Evolutionary conservation across 92 coral and sea anemone species (phyloP).

Genomic region (Porites lobata): DNA sequence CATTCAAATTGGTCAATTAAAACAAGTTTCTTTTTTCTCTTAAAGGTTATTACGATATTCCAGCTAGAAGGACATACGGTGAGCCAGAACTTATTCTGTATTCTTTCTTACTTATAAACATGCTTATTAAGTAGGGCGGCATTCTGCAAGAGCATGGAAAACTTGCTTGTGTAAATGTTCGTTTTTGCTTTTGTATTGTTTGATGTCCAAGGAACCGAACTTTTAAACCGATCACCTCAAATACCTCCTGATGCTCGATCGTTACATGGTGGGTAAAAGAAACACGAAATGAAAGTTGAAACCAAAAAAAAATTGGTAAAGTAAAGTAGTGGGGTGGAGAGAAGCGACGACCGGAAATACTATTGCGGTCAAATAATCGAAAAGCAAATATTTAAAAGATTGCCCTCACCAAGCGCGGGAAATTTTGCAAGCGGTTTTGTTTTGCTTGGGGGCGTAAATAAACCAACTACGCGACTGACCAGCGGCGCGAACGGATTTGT

Average conservation of each 20-base stretch:
- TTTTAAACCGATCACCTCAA: not conserved
- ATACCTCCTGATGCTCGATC: not conserved
- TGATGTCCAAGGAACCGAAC: not conserved
- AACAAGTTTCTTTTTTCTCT: not conserved
- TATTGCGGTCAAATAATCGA: too few species aligned
- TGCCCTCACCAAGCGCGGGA: too few species aligned
- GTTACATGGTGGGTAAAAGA: not conserved
- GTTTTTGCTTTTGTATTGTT: not conserved
- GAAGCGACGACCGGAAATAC: too few species aligned
- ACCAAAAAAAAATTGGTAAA: not conserved
- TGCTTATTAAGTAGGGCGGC: too few species aligned
- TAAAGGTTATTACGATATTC: not conserved
- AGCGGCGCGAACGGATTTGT: too few species aligned
- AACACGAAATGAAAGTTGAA: not conserved
- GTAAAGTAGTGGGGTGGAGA: not conserved
- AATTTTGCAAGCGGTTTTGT: too few species aligned
- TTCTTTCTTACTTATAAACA: not conserved
- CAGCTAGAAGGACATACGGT: constrained; percentile 7
- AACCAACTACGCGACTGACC: too few species aligned
- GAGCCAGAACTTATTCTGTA: not conserved
- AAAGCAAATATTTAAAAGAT: too few species aligned
- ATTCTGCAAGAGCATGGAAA: too few species aligned
- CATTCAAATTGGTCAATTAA: not conserved
- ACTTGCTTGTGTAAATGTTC: not conserved
- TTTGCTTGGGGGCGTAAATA: too few species aligned